These are phyloP conservation scores for Calephelis virginiensis DNA, from an alignment of 1,140 invertebrate species.

Conservation along the genomic window DNA sequence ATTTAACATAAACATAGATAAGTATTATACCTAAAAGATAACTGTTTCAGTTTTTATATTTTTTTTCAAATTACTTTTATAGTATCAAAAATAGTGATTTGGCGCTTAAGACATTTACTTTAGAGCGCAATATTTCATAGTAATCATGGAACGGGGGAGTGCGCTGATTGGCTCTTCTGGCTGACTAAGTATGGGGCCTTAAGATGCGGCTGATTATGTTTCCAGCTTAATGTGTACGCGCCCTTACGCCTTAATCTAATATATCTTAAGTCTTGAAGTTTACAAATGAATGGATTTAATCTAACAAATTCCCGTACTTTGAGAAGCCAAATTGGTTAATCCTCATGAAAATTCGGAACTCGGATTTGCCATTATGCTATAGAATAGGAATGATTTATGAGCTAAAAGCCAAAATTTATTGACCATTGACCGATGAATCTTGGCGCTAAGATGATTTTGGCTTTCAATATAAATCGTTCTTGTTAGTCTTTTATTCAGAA, in stretches of 20 bases:
- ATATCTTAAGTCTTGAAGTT: slow-evolving; percentile 3
- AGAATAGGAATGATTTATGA: slow-evolving; percentile 3
- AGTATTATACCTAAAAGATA: too few species aligned
- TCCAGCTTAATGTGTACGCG: neutral
- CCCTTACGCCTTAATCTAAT: neutral
- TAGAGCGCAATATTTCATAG: too few species aligned
- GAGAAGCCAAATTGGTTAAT: slow-evolving; percentile 9
- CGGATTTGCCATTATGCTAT: slow-evolving; percentile 4
- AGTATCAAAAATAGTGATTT: too few species aligned
- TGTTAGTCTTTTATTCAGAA: too few species aligned
- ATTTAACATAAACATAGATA: too few species aligned
- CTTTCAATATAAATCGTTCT: too few species aligned
- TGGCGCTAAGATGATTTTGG: neutral
- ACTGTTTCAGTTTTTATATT: too few species aligned
- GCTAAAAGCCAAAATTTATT: slow-evolving; percentile 1
- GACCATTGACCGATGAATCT: neutral
- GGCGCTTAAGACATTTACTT: too few species aligned
- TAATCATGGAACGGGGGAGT: too few species aligned
- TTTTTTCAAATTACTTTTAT: too few species aligned
- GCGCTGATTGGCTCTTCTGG: too few species aligned
- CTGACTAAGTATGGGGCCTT: too few species aligned
- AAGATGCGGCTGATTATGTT: neutral
- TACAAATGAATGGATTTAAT: slow-evolving; percentile 10
- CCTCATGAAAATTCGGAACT: neutral
- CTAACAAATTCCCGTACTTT: neutral